Evolutionary conservation across 2,888 invertebrate species (phyloP), one percentile per base, ranked within the genome.

Genomic region (Cephus sareptanus): DNA sequence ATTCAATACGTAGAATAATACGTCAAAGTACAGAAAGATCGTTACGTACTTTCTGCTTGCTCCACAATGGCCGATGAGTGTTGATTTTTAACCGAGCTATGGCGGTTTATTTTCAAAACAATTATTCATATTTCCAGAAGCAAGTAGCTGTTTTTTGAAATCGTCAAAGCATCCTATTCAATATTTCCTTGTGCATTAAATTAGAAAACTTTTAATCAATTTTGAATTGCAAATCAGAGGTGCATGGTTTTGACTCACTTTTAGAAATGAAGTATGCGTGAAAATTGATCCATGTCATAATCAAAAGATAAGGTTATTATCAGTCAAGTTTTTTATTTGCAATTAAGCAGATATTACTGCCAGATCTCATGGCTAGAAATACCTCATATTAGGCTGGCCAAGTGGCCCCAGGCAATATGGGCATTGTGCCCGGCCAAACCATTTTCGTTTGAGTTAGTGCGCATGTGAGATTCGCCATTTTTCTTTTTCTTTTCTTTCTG

Each of bases 341-440:
- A 56, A 15, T 56, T 23, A 9, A 6, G 23, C 23, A 23, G 56
- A 23, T 15, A 40, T 23, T 56, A 23, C 9, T 56, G 56, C 23
- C 9, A 15, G 23, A 35, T 15, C 34, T 79, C 12, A 23, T 76
- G 73, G 83, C 86, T 84, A 84, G 87, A 88, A 88, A 88, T 88
- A 88, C 81, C 79, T 56, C 75, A 69, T 70, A 75, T 75, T 81
- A 79, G 75, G 82, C 73, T 56, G 56, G 56, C 56, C 56, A 23
- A 23, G 56, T 23, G 15, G 56, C 56, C 81, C 81, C 74, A 79
- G 81, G 84, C 78, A 79, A 78, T 9, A 79, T 81, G 87, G 88
- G 88, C 88, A 88, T 85, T 82, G 84, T 88, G 88, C 88, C 87
- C 87, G 81, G 2, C 30, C 12, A 80, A 56, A 6, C 2, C 9